phyloP scores from a whole-genome alignment of 1,140 invertebrate species.

The Euglossa dilemma region DNA sequence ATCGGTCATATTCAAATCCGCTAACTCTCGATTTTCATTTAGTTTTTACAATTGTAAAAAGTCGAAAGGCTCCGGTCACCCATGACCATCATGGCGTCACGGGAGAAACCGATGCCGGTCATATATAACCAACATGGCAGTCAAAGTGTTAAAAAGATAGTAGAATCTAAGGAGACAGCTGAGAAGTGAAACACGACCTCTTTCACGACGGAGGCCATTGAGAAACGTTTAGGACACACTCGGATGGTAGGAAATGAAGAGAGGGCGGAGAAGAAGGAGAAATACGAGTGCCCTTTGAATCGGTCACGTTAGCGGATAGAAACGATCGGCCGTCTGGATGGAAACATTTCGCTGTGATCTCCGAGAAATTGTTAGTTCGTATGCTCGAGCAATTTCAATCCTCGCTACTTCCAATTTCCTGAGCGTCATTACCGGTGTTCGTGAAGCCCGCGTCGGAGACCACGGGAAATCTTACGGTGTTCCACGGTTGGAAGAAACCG shows the following conservation, averaged over 20 bases:
- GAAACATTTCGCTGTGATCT: conserved; percentile 41
- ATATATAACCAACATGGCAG: too few relatives aligned
- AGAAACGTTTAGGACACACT: too few relatives aligned
- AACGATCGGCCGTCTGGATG: not conserved
- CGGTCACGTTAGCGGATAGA: conserved; percentile 10
- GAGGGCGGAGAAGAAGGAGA: not conserved
- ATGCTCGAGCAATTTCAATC: conserved; percentile 56
- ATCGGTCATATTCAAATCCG: too few relatives aligned
- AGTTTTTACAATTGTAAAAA: too few relatives aligned
- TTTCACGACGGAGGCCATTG: not conserved
- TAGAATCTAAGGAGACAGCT: too few relatives aligned
- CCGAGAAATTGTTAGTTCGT: conserved; percentile 52
- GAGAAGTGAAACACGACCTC: too few relatives aligned
- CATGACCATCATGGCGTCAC: too few relatives aligned
- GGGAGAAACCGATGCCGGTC: too few relatives aligned
- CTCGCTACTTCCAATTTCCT: conserved; percentile 63
- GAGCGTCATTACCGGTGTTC: conserved; percentile 59
- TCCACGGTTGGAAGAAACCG: conserved; percentile 50
- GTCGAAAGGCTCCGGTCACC: too few relatives aligned
- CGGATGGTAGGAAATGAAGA: not conserved
- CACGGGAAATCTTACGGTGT: conserved; percentile 54
- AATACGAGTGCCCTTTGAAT: not conserved
- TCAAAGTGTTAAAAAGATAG: too few relatives aligned
- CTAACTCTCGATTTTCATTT: too few relatives aligned
- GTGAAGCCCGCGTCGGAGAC: conserved; percentile 26